phyloP scores from a whole-genome alignment of 2,113 vertebrate genomes.

The Phyllostomus discolor region DNA sequence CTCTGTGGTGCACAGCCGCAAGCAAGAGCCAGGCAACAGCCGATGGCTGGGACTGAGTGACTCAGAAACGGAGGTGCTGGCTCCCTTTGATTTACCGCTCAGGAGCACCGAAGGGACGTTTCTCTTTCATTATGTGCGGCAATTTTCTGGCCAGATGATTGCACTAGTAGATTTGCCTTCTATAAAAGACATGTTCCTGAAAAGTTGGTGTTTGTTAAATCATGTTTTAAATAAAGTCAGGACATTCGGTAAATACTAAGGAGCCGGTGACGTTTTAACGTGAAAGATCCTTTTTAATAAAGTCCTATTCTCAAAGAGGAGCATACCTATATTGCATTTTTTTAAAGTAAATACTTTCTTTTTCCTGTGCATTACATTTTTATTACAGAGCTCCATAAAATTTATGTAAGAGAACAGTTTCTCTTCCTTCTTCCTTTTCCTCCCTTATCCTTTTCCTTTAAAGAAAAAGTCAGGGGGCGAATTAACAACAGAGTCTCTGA shows the following conservation, averaged over 20 bases:
- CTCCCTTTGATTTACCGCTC: not conserved
- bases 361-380: not conserved
- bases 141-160: conserved; percentile 12
- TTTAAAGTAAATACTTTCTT: not conserved
- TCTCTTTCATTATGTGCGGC: not conserved
- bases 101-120: not conserved
- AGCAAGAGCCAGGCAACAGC: not conserved
- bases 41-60: not conserved
- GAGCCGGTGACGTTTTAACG: not conserved
- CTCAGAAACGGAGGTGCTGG: not conserved
- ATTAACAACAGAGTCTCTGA: conserved; percentile 9
- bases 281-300: not conserved
- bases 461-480: not conserved
- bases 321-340: not conserved
- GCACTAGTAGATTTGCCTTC: not conserved
- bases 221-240: not conserved
- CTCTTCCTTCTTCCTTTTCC: not conserved
- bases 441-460: conserved; percentile 9
- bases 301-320: not conserved
- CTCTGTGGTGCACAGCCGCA: not conserved
- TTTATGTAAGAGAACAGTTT: not conserved
- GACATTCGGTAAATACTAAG: not conserved
- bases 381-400: not conserved
- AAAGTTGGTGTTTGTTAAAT: not conserved
- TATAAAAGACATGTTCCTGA: not conserved